These are phyloP conservation scores for Andrena minutula DNA, from an alignment of 2,888 invertebrate genomes.

Conservation along the genomic window DNA sequence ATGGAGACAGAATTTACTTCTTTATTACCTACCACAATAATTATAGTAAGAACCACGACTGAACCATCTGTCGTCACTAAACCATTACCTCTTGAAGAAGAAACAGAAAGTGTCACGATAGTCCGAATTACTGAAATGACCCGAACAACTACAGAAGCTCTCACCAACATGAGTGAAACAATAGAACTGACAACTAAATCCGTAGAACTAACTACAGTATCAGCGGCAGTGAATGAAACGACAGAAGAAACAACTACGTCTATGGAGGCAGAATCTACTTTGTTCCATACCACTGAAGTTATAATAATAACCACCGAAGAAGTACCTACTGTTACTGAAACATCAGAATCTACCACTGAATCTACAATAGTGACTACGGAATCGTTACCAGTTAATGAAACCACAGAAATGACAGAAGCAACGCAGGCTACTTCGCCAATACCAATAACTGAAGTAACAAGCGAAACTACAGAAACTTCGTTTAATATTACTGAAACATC, in stretches of 20 bases:
- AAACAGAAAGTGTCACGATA: not conserved
- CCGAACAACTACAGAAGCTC: not conserved
- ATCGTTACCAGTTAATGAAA: not conserved
- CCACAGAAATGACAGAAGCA: not conserved
- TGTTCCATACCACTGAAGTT: not conserved
- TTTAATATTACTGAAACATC: not conserved
- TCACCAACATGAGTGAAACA: not conserved
- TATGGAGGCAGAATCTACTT: not conserved
- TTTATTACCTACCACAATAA: not conserved
- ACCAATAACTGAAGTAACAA: not conserved
- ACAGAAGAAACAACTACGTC: not conserved
- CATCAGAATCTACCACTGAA: not conserved
- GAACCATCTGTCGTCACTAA: not conserved
- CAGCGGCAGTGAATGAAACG: not conserved
- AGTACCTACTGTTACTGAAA: not conserved
- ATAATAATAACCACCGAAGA: not conserved
- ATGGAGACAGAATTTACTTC: constrained; percentile 1
- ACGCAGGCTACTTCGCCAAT: not conserved
- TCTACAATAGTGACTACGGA: constrained; percentile 5
- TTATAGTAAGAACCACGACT: not conserved
- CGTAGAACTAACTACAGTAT: not conserved
- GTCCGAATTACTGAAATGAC: not conserved
- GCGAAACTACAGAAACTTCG: not conserved
- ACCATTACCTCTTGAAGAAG: not conserved
- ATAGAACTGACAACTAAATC: not conserved